phyloP scores from a whole-genome alignment of 1,140 invertebrate species.

The Platorchestia sp. region DNA sequence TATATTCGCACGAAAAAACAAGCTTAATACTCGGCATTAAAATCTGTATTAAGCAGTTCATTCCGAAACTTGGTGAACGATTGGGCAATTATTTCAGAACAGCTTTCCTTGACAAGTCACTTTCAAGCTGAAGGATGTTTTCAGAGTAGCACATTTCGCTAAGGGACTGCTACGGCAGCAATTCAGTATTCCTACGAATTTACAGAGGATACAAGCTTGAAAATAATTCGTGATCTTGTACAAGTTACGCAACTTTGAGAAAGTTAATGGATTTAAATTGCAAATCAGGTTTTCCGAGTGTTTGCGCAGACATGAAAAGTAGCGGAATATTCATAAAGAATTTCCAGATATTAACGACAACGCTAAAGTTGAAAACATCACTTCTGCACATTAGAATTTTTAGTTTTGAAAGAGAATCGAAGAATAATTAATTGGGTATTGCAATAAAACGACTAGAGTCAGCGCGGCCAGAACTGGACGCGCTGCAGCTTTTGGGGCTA shows the following conservation, averaged over 20 bases:
- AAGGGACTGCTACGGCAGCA: background rate
- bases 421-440: background rate
- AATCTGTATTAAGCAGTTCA: background rate
- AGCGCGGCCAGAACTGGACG: background rate
- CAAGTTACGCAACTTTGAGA: background rate
- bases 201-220: background rate
- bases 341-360: too few relatives aligned
- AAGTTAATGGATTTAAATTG: background rate
- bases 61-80: background rate
- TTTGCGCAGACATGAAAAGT: background rate
- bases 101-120: background rate
- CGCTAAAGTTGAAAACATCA: background rate
- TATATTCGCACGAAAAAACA: background rate
- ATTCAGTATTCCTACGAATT: background rate
- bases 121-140: background rate
- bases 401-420: background rate
- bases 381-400: background rate
- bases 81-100: background rate
- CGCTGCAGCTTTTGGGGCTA: background rate
- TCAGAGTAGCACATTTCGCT: background rate
- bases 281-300: background rate
- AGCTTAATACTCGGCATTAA: background rate
- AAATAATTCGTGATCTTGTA: background rate
- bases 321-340: too few relatives aligned
- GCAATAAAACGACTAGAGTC: background rate